phyloP scores from a whole-genome alignment of 92 coral and sea anemone genomes.

The Virgularia gustaviana region DNA sequence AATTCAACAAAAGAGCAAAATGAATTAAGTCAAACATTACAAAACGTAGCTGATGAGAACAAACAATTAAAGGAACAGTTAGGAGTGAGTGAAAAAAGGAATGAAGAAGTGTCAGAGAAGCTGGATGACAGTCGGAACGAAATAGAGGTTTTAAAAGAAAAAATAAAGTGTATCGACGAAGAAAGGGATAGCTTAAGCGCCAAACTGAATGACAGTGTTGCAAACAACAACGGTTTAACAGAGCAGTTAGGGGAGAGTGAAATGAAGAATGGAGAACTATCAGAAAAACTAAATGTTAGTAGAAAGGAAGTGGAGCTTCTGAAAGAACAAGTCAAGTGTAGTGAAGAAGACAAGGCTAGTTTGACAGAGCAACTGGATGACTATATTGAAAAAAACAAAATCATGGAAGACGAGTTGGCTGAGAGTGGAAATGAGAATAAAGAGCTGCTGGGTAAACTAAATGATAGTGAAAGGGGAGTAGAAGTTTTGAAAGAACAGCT shows the following conservation, averaged over 20 bases:
- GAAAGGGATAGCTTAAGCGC: background rate
- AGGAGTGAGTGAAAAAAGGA: background rate
- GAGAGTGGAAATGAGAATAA: background rate
- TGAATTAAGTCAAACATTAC: background rate
- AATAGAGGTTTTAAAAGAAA: constrained; percentile 36
- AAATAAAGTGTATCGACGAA: constrained; percentile 12
- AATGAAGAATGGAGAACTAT: background rate
- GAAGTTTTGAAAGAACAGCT: background rate
- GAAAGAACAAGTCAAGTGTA: background rate
- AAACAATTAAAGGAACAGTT: background rate
- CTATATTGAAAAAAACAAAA: background rate
- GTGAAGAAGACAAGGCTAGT: background rate
- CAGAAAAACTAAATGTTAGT: background rate
- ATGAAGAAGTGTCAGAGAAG: background rate
- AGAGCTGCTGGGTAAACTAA: background rate
- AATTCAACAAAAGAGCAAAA: background rate
- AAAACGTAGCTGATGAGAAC: background rate
- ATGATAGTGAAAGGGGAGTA: background rate
- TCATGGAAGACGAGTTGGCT: background rate
- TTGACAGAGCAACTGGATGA: background rate
- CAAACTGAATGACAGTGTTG: background rate
- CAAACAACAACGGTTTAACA: background rate
- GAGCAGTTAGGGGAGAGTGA: background rate
- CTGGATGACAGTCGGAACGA: constrained; percentile 34
- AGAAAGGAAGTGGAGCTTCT: background rate